Conservation (phyloP, 2,888 invertebrate genomes). For the Enchytraeus crypticus region DNA sequence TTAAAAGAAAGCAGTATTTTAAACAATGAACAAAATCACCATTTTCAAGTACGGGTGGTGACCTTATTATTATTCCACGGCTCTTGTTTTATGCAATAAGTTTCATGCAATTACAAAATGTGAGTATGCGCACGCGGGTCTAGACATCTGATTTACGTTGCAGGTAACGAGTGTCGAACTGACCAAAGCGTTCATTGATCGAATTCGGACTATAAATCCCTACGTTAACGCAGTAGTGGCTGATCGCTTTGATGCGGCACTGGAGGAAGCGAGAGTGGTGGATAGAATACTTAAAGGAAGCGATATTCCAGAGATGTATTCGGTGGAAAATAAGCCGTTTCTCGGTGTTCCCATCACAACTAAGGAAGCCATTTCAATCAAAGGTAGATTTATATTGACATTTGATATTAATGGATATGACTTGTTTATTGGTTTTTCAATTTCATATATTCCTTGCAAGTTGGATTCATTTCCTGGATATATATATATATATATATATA, state of each 20-base stretch:
- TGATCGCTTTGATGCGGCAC: slow-evolving; percentile 66
- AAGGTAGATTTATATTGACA: slow-evolving; percentile 53
- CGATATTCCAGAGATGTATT: slow-evolving; percentile 55
- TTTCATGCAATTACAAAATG: no score
- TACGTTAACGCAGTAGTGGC: slow-evolving; percentile 75
- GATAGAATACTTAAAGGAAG: slow-evolving; percentile 62
- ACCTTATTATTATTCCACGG: no score
- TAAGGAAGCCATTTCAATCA: slow-evolving; percentile 75
- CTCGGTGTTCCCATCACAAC: slow-evolving; percentile 84
- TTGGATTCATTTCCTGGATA: no score
- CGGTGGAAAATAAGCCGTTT: slow-evolving; percentile 64
- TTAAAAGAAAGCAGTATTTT: no score
- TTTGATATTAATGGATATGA: background rate
- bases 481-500: no score
- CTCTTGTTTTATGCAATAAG: no score
- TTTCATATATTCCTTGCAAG: no score
- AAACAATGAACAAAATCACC: no score
- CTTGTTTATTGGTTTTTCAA: no score
- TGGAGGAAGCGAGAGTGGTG: slow-evolving; percentile 66
- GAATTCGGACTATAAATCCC: slow-evolving; percentile 69
- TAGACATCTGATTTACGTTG: background rate
- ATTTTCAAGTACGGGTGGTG: no score
- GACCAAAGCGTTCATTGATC: slow-evolving; percentile 60
- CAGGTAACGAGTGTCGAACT: slow-evolving; percentile 39
- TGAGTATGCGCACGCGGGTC: background rate